Conservation (phyloP, 2,888 invertebrate genomes). For the Clistopyga incitator region DNA sequence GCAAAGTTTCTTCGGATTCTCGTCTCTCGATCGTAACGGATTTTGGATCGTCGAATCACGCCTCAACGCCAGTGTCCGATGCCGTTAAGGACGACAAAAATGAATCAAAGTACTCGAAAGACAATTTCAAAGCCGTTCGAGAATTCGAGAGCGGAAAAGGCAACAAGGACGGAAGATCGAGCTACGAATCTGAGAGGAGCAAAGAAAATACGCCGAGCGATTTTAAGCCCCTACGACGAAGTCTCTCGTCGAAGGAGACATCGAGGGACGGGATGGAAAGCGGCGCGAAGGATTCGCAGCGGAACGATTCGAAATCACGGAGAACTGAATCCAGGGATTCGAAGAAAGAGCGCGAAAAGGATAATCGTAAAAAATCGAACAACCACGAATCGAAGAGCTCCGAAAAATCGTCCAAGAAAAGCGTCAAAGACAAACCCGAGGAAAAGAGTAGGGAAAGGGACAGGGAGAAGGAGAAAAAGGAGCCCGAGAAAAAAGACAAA, state of each 20-base stretch:
- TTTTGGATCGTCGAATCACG: constrained; percentile 84
- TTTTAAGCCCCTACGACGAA: constrained; percentile 71
- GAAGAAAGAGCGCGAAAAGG: constrained; percentile 54
- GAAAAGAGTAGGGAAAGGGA: constrained; percentile 68
- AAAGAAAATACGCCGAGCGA: constrained; percentile 64
- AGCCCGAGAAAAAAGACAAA: constrained; percentile 77
- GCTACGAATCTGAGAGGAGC: constrained; percentile 55
- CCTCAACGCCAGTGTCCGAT: constrained; percentile 78
- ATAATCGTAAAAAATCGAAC: constrained; percentile 3
- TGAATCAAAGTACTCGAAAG: constrained; percentile 76
- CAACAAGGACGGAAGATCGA: constrained; percentile 72
- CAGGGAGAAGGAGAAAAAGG: constrained; percentile 70
- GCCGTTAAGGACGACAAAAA: constrained; percentile 77
- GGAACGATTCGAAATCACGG: constrained; percentile 68
- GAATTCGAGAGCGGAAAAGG: constrained; percentile 75
- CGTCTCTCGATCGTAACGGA: constrained; percentile 86
- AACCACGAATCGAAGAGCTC: constrained; percentile 1
- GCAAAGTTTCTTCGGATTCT: constrained; percentile 88
- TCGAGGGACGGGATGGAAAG: constrained; percentile 78
- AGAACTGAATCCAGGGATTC: constrained; percentile 66
- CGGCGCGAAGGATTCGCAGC: constrained; percentile 74
- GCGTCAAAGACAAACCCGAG: constrained; percentile 53
- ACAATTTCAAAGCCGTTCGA: constrained; percentile 78
- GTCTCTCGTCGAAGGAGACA: constrained; percentile 77
- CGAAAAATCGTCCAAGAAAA: constrained; percentile 48